Conservation (phyloP, 2,113 vertebrate genomes). For the Chamaetylas fuelleborni region DNA sequence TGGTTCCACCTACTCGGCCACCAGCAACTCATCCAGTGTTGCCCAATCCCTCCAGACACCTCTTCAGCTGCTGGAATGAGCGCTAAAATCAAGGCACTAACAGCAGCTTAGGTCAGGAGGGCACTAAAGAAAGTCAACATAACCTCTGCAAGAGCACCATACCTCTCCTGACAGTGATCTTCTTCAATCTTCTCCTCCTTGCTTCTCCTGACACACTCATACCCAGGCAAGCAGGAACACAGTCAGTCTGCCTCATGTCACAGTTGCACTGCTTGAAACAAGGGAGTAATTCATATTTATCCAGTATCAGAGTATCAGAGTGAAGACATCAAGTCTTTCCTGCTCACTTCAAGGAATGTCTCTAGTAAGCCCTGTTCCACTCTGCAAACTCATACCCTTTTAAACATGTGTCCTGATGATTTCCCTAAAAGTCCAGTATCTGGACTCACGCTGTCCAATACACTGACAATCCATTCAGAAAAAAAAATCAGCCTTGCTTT, state of each 20-base stretch:
- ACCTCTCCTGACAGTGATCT: neutral
- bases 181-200: neutral
- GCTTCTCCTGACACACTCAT: neutral
- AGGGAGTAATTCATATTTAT: neutral
- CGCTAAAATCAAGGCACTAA: neutral
- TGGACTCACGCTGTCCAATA: neutral
- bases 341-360: neutral
- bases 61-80: neutral
- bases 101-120: neutral
- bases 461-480: neutral
- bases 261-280: neutral
- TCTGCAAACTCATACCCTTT: neutral
- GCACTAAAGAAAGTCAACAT: neutral
- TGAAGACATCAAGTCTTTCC: neutral
- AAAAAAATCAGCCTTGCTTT: neutral
- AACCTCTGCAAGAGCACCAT: neutral
- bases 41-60: neutral
- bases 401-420: neutral
- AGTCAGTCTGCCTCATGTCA: fast-evolving
- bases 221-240: neutral
- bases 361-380: neutral
- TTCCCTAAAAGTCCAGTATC: neutral
- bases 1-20: fast-evolving
- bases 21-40: neutral
- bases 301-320: neutral